These are phyloP conservation scores for Catocala fraxini DNA, from an alignment of 2,888 invertebrate genomes.

Conservation along the genomic window DNA sequence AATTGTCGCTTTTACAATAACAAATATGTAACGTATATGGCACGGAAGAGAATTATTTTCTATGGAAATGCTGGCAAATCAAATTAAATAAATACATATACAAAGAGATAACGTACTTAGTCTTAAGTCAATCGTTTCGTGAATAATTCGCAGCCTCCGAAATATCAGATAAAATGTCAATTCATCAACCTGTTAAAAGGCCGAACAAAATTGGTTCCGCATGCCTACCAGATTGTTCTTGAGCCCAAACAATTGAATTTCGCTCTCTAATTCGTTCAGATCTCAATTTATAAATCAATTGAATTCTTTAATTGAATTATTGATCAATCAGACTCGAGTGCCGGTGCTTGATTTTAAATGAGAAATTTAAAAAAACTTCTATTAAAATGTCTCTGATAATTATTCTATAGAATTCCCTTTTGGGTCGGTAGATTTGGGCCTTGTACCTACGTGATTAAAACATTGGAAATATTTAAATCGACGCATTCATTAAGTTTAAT, in stretches of 20 bases:
- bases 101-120: no score
- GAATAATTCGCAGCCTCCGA: background rate
- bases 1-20: no score
- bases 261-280: conserved; percentile 29
- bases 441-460: conserved; percentile 1
- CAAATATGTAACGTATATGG: no score
- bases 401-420: conserved; percentile 32
- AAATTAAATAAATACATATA: no score
- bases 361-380: conserved; percentile 57
- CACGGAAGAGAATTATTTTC: no score
- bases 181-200: conserved; percentile 11
- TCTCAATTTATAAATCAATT: conserved; percentile 47
- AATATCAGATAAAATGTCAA: conserved; percentile 13
- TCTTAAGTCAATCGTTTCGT: no score
- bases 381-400: conserved; percentile 52
- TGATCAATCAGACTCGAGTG: conserved; percentile 55
- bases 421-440: background rate
- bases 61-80: no score
- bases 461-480: background rate
- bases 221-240: conserved; percentile 7
- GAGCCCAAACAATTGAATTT: conserved; percentile 36
- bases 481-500: no score
- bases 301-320: conserved; percentile 56
- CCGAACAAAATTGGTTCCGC: conserved; percentile 10
- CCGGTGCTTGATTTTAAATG: conserved; percentile 53